Conservation (phyloP, 2,113 vertebrate genomes). For the Psilopsiagon aurifrons region DNA sequence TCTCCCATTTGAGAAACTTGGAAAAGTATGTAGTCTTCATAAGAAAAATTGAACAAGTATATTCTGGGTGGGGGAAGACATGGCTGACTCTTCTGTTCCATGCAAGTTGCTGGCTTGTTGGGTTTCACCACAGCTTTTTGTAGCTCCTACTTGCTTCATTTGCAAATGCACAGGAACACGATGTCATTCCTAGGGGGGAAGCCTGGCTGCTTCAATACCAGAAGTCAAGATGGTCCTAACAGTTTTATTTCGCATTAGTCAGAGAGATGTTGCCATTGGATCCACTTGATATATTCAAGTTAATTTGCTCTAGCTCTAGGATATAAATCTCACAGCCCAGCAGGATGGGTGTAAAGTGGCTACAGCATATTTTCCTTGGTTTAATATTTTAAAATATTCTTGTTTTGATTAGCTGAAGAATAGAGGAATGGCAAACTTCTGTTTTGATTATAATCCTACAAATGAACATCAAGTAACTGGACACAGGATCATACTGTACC, state of each 20-base stretch:
- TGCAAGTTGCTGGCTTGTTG: background rate
- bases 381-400: background rate
- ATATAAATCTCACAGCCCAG: background rate
- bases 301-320: background rate
- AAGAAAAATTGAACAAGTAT: background rate
- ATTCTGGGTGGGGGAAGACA: background rate
- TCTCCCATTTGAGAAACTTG: background rate
- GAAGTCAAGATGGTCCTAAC: background rate
- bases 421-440: slow-evolving; percentile 83
- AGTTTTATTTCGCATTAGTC: background rate
- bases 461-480: slow-evolving; percentile 82
- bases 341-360: background rate
- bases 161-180: background rate
- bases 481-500: slow-evolving; percentile 85
- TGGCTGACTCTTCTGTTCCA: background rate
- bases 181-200: background rate
- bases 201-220: background rate
- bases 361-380: background rate
- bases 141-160: background rate
- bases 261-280: background rate
- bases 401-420: slow-evolving; percentile 84
- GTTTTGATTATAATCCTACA: slow-evolving; percentile 93
- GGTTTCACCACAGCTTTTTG: background rate
- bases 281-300: background rate
- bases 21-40: background rate